A percentile compares a stretch with the other conserved stretches of the same genome.
Conservation (phyloP, 2,797 vertebrate genomes). For the Melanotaenia nigrans region DNA sequence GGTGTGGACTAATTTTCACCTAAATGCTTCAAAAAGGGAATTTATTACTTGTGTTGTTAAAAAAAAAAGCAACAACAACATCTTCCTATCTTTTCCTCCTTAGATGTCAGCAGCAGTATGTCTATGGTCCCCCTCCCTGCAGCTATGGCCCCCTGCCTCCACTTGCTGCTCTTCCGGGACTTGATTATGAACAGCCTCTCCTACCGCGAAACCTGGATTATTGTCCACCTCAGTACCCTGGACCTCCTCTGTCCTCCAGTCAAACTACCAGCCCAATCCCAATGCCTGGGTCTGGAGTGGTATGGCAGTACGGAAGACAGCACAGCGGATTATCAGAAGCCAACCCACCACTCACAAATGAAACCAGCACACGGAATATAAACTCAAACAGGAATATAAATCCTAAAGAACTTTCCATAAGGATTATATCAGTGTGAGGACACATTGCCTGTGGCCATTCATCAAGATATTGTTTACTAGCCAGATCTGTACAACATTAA, state of each 20-base stretch:
- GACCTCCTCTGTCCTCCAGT: slow-evolving; percentile 23
- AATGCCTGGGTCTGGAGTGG: not conserved
- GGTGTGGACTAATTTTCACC: slow-evolving; percentile 64
- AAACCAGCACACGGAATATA: slow-evolving; percentile 31
- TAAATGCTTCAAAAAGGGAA: not conserved
- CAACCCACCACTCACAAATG: slow-evolving; percentile 16
- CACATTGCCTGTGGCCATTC: not conserved
- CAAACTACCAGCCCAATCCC: slow-evolving; percentile 18
- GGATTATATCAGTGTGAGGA: slow-evolving; percentile 75
- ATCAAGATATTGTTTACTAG: slow-evolving; percentile 30
- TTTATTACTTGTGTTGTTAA: not conserved
- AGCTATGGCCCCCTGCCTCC: slow-evolving; percentile 15
- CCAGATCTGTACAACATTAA: slow-evolving; percentile 11
- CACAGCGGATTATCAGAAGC: slow-evolving; percentile 26
- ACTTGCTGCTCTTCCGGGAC: slow-evolving; percentile 52
- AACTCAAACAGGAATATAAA: slow-evolving; percentile 47
- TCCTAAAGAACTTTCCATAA: slow-evolving; percentile 60
- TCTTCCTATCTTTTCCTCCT: slow-evolving; percentile 24
- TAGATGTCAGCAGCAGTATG: slow-evolving; percentile 70
- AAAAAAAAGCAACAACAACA: rapidly evolving
- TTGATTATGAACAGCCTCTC: slow-evolving; percentile 47
- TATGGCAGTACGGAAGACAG: slow-evolving; percentile 48
- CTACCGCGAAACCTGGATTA: slow-evolving; percentile 20
- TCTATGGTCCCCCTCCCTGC: slow-evolving; percentile 20
- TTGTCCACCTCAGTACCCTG: slow-evolving; percentile 15